Evolutionary conservation across 1,140 invertebrate species (phyloP), one percentile per base, ranked within the genome.

Genomic region (Nephotettix cincticeps): DNA sequence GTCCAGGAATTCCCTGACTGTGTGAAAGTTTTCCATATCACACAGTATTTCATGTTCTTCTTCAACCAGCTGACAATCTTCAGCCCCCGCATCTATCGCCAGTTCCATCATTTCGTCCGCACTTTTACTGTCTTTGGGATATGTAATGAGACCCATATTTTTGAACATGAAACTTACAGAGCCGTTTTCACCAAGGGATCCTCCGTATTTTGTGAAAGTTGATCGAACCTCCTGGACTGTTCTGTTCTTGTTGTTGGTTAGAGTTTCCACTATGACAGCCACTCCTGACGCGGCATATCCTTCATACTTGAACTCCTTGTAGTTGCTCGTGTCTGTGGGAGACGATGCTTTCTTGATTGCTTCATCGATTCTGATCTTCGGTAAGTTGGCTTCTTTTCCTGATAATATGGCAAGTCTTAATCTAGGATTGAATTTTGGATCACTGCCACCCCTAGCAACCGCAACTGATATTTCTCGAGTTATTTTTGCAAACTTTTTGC

Each of bases 401-500:
- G 47, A 51, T n/a, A 51, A 51, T 4, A 51, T 51, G 3, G 47
- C 47, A 51, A 51, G 47, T 19, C 47, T 6, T 21, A 51, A 51
- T 51, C 47, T 51, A 3, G 47, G 47, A n/a, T 51, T 51, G 47
- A 51, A 51, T 51, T 51, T 51, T 51, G 47, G 47, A n/a, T 51
- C 47, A n/a, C 4, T 51, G 3, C 47, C 47, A 4, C 47, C 47
- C 19, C 47, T 4, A 19, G 47, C 47, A 9, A n/a, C 21, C 19
- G 47, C 47, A 51, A 51, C 47, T 51, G 47, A 11, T 51, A 51
- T 51, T n/a, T 51, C 47, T 9, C 47, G 47, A n/a, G 19, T 51
- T 19, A 51, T 51, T 51, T 51, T 51, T 4, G 47, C 6, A 51
- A 51, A 51, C 14, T 11, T 51, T 51, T 51, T 51, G 19, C 47